These are phyloP conservation scores for Odontocolon sp. DNA, from an alignment of 2,888 invertebrate species.

Conservation along the genomic window DNA sequence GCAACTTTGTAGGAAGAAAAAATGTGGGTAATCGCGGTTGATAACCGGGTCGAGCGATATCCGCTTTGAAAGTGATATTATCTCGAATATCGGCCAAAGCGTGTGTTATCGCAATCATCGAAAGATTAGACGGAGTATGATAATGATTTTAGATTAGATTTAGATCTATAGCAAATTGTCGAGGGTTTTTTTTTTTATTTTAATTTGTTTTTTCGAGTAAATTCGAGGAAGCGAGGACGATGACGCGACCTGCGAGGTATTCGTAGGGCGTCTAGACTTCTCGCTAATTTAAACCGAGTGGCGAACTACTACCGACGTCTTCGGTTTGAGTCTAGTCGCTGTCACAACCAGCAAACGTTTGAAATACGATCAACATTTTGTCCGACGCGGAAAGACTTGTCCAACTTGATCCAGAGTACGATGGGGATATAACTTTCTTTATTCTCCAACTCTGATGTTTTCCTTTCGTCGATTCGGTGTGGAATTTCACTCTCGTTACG, in stretches of 20 bases:
- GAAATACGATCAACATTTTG: constrained; percentile 69
- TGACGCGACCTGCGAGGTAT: constrained; percentile 69
- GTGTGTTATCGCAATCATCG: no score
- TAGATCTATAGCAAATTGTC: no score
- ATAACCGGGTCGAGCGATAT: no score
- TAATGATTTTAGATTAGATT: no score
- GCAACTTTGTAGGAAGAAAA: no score
- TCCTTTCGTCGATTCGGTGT: constrained; percentile 7
- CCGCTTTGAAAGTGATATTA: no score
- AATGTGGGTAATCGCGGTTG: no score
- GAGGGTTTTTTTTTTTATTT: no score
- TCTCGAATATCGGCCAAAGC: no score
- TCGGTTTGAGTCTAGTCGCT: constrained; percentile 64
- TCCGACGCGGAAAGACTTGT: background rate
- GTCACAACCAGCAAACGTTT: constrained; percentile 64
- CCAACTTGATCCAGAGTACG: background rate
- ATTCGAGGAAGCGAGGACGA: constrained; percentile 23
- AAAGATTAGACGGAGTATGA: no score
- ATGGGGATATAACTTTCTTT: background rate
- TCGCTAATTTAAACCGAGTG: constrained; percentile 73
- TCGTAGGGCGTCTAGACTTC: constrained; percentile 73
- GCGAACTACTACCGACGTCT: constrained; percentile 61
- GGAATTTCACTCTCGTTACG: constrained; percentile 4
- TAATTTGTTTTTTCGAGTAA: background rate
- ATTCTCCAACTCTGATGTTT: background rate